Conservation (phyloP, 2,113 vertebrate species). For the Salvelinus namaycush region DNA sequence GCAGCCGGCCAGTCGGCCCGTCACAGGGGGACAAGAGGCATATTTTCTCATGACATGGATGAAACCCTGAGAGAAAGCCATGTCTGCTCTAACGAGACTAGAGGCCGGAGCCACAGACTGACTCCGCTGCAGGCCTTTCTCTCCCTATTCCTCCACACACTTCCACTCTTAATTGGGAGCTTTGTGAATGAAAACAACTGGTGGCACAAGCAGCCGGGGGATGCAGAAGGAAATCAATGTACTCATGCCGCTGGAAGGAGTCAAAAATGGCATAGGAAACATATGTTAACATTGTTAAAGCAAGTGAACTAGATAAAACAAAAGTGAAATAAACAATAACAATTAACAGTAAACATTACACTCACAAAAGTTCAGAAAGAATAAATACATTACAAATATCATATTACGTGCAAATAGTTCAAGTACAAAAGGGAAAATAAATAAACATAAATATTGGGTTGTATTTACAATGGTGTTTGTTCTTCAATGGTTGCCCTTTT, state of each 20-base stretch:
- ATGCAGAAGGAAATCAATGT: slow-evolving; percentile 8
- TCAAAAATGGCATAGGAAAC: neutral
- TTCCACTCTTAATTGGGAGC: slow-evolving; percentile 40
- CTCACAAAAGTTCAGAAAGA: no score
- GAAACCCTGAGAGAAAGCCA: slow-evolving; percentile 48
- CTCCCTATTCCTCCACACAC: slow-evolving; percentile 31
- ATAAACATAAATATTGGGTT: no score
- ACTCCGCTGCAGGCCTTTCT: neutral
- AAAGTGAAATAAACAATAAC: no score
- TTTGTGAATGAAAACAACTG: slow-evolving; percentile 42
- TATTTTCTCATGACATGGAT: slow-evolving; percentile 39
- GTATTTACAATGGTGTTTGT: no score
- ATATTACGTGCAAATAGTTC: no score
- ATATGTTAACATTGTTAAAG: no score
- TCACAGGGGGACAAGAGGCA: neutral
- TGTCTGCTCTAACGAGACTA: slow-evolving; percentile 19
- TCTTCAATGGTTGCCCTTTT: no score
- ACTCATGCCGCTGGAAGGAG: neutral
- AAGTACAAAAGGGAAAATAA: no score
- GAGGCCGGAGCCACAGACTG: neutral
- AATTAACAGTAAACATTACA: no score
- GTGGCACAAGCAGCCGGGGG: slow-evolving; percentile 1
- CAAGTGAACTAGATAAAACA: no score
- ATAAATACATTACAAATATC: no score
- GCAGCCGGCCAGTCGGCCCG: slow-evolving; percentile 10